Evolutionary conservation across 2,113 vertebrate genomes (phyloP), one percentile per base, ranked within the genome.

Genomic region (Lepidiolamprologus cunningtoni): DNA sequence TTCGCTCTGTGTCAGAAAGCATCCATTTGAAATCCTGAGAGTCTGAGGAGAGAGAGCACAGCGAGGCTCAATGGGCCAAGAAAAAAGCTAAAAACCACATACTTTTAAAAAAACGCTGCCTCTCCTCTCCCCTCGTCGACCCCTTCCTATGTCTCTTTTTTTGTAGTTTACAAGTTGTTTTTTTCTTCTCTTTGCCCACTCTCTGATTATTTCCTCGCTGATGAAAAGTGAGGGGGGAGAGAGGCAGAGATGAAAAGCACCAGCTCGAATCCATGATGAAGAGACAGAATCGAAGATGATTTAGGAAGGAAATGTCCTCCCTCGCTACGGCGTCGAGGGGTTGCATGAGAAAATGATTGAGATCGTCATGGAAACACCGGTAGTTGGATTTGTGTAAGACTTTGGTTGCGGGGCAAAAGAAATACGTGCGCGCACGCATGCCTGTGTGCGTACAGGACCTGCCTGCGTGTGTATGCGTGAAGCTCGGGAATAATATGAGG

Each of bases 331-430:
- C 84, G 78, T 63, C 9, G 8, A 63, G 86, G 57, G 78, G 89
- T 71, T 82, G 84, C 87, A 63, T 57, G 89, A 88, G 86, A 85
- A 89, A 89, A 91, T 91, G 86, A 94, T 89, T 93, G 86, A 90
- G 89, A 94, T 95, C 28, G 93, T 93, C 94, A 94, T 95, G 93
- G 94, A 92, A 95, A 95, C 94, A 23, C 81, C 42, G 50, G 61
- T 71, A 87, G 58, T 86, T 55, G 42, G 66, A 47, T 83, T 17
- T 45, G 35, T 61, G 83, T 85, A 47, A 28, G 63, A 37, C 35
- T 89, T 86, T 68, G 47, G 73, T 83, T 66, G 37, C 17, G 53
- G 33, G 42, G 57, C 23, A 87, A 78, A 86, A 71, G 23, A 33
- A 87, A 85, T 86, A 54, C 28, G 40, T 55, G 63, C 0, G 12